Evolutionary conservation across 2,797 vertebrate genomes (phyloP).

Genomic region (Oreonectes daqikongensis): DNA sequence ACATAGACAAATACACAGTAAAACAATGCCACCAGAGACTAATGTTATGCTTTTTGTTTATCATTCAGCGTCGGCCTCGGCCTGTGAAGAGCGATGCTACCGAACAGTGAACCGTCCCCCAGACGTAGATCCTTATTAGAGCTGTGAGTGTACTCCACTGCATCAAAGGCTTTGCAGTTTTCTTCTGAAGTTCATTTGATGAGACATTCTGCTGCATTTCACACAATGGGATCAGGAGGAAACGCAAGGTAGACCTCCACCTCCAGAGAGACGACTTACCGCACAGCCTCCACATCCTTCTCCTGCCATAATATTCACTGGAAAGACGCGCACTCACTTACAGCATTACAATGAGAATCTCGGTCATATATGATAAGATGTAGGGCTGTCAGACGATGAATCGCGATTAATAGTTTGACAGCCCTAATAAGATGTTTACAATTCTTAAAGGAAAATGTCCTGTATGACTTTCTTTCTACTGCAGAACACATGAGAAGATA

Average conservation of each 20-base stretch:
- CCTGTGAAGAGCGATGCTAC: constrained; percentile 2
- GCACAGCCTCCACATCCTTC: constrained; percentile 28
- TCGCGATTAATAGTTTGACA: no score
- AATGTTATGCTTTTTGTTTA: not conserved
- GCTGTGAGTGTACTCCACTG: constrained; percentile 28
- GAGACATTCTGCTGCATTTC: constrained; percentile 39
- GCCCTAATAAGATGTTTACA: no score
- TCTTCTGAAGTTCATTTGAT: constrained; percentile 45
- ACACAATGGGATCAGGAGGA: constrained; percentile 47
- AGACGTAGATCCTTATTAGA: constrained; percentile 41
- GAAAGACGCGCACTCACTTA: constrained; percentile 1
- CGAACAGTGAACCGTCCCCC: constrained; percentile 25
- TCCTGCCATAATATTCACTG: constrained; percentile 18
- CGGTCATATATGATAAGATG: no score
- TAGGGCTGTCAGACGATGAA: no score
- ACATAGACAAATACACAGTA: not conserved
- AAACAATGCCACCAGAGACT: not conserved
- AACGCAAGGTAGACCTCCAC: constrained; percentile 37
- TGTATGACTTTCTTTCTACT: no score
- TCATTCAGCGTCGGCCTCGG: not conserved
- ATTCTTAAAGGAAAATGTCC: no score
- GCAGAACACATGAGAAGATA: no score
- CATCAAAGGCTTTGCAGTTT: constrained; percentile 37
- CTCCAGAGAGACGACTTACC: constrained; percentile 26
- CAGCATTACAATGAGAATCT: constrained; percentile 22